Evolutionary conservation across 2,888 invertebrate species (phyloP), one percentile per base, ranked within the genome.

Genomic region (Coenonympha glycerion): DNA sequence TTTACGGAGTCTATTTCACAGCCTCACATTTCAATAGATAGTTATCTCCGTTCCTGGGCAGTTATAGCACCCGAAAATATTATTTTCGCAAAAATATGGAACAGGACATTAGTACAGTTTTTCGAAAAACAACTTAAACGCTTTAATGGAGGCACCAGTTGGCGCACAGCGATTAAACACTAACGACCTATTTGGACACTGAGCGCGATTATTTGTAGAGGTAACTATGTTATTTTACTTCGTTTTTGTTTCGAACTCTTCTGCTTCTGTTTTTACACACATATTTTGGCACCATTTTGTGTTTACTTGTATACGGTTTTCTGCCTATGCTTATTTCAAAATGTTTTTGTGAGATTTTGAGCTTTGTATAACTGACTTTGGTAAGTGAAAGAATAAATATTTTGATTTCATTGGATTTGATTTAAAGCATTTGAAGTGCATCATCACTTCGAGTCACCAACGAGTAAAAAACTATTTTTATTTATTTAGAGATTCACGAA

Each of bases 121-220:
- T 55, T 48, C 33, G 37, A 49, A 54, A 57, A 51, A 56, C 49
- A 49, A 58, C 51, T 53, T 64, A 66, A 69, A 70, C 60, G 63
- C 60, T 59, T 63, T 66, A 70, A 71, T 69, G 63, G 65, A 58
- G 61, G 62, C 56, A 62, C 59, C 63, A 62, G 66, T 64, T 63
- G 62, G 58, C 56, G 66, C 64, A 59, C 65, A 65, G 60, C 64
- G 71, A 71, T 71, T 71, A 66, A 66, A 65, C 68, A 61, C 62
- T 71, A 73, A 73, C 67, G 67, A 67, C 68, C 68, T 72, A 71
- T 71, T 72, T 66, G 64, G 68, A 59, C 53, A 55, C 47, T 55
- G 56, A 45, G 45, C 45, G 33, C 34, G 45, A 45, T 45, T 56
- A 55, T 58, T 56, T 56, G 56, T 58, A 47, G 51, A 53, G 52